Evolutionary conservation across 2,797 vertebrate species (phyloP), one percentile per base, ranked within the genome.

Genomic region (Spinibarbus caldwelli): DNA sequence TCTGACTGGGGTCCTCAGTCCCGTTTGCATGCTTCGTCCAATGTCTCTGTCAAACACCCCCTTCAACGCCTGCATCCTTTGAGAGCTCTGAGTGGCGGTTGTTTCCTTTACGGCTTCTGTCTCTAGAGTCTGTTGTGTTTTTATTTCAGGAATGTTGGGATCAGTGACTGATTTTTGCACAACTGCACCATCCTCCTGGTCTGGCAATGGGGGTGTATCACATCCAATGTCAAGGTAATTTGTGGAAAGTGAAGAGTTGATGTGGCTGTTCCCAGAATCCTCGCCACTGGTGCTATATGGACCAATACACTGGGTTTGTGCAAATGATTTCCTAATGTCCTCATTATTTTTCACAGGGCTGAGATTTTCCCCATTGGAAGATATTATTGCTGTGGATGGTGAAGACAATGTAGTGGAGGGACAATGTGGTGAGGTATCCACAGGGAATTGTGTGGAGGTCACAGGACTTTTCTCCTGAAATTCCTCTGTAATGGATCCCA

Each of bases 401-500:
- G 86, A 29, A 83, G 43, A 76, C 26, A 73, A 72, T 80, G 47
- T 45, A 68, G 85, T 41, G 38, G 68, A 29, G 49, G 47, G 52
- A 34, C 11, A 85, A 86, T 78, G 85, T 71, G 88, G 89, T 70
- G 76, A 88, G 38, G 71, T 73, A 70, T 87, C 83, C 75, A 89
- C 92, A 87, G 88, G 87, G 88, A 90, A 87, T 88, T 87, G 85
- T 78, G 89, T 88, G 15, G 91, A 93, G 31, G 78, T 85, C 90
- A 87, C 89, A 71, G 84, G 87, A 86, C 86, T 88, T 84, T 76
- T 91, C 82, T 95, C 94, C 85, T 79, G 93, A 87, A 92, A 72
- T 90, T 97, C 95, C 92, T 96, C 96, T 10, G 93, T 92, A 84
- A 96, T 97, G 26, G 95, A 95, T 91, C 95, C 95, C 92, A 96